Evolutionary conservation across 2,797 vertebrate genomes (phyloP), one percentile per base, ranked within the genome.

Genomic region (Muraenolepis orangiensis): DNA sequence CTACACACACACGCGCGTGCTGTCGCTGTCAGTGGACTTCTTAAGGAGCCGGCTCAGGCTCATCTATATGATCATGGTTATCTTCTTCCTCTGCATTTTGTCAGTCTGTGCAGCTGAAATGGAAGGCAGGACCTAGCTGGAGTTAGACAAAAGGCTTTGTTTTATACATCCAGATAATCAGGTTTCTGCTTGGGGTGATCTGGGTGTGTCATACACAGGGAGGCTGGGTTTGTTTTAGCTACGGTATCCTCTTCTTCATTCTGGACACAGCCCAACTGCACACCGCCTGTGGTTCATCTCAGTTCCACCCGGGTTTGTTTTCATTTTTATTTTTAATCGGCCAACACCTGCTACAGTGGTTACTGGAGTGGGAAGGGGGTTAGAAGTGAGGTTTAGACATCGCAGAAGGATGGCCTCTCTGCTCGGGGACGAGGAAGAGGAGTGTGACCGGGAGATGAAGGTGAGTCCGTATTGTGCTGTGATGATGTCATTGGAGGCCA

Each of bases 171-270:
- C n/a, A 26, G 51, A 28, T 23, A 61, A 32, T 72, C 18, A 18
- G 28, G 23, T 51, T 26, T 57, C 28, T 61, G 29, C 38, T 29
- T 23, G 30, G 30, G 72, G 6, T 57, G 74, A 26, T 81, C 38
- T 78, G 89, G 87, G 88, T 81, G 87, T 91, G 88, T 89, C 87
- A 67, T 67, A 76, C 73, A 72, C 18, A 29, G 40, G 12, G 72
- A 81, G 81, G 57, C 26, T 72, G 74, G 75, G 71, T 80, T 67
- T 73, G 46, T 70, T 68, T 72, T 64, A 64, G 57, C 2, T n/a
- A 13, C 23, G 20, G 51, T 10, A 18, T 57, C 51, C 20, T 57
- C 46, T 5, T 57, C 38, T 10, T 40, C 38, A 46, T 46, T 46
- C 57, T 26, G 57, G 57, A 64, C 23, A 26, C 57, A 2, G 57